Evolutionary conservation across 2,888 invertebrate species (phyloP).

Genomic region (Polietes domitor): DNA sequence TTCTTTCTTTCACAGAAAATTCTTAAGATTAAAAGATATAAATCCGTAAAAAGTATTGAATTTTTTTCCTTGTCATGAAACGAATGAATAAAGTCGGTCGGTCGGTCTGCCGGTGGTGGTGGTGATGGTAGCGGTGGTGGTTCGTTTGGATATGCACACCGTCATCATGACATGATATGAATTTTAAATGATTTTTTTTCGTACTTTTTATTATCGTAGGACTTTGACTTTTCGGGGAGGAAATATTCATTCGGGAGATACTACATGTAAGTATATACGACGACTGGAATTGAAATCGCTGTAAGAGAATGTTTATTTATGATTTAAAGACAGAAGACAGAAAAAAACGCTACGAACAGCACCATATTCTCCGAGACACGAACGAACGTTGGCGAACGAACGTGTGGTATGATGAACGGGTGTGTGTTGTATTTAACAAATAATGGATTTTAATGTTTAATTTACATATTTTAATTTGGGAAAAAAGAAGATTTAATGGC

Average conservation of each 20-base stretch:
- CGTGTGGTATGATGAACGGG: background rate
- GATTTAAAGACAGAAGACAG: constrained; percentile 5
- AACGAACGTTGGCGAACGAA: background rate
- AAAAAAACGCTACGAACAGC: background rate
- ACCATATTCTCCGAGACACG: background rate
- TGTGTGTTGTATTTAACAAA: constrained; percentile 24
- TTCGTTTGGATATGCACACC: background rate
- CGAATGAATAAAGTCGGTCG: constrained; percentile 4
- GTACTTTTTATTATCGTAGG: constrained; percentile 12
- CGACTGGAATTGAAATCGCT: constrained; percentile 4
- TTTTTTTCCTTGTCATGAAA: constrained; percentile 3
- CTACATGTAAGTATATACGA: constrained; percentile 4
- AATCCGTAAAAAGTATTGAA: constrained; percentile 29
- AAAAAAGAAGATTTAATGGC: constrained; percentile 25
- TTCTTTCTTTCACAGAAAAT: background rate
- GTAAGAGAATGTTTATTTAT: constrained; percentile 27
- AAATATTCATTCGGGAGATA: background rate
- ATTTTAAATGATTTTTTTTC: constrained; percentile 57
- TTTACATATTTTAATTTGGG: constrained; percentile 33
- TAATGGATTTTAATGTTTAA: constrained; percentile 31
- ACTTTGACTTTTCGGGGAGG: constrained; percentile 36
- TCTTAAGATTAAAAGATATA: constrained; percentile 27
- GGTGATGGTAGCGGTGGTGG: constrained; percentile 18
- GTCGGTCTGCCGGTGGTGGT: background rate
- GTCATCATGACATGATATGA: constrained; percentile 56